Evolutionary conservation across 2,797 vertebrate species (phyloP), one percentile per base, ranked within the genome.

Genomic region (Urophycis tenuis): DNA sequence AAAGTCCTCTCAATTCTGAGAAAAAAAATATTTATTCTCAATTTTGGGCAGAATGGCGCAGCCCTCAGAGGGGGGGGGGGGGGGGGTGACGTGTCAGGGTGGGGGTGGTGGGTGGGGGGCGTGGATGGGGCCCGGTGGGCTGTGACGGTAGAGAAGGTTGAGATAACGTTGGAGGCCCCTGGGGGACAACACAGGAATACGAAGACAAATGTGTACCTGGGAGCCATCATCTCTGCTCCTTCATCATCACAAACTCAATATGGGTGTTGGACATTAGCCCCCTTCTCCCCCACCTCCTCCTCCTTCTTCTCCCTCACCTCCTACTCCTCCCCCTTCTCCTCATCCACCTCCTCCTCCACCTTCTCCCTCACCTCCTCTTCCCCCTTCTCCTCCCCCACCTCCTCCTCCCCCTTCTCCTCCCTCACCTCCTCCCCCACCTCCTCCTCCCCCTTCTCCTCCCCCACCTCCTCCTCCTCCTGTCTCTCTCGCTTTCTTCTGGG

Each of bases 201-300:
- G 88, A 87, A 88, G 90, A 92, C 88, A 84, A 88, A 90, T 88
- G 88, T 90, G 91, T 87, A 89, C 84, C 89, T 87, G 82, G 82
- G 64, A 83, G 84, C 82, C 25, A 83, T 84, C 88, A 89, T 89
- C 83, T 88, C 85, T 77, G 81, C 86, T 86, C 88, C 87, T 89
- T 92, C 86, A 92, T 92, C 90, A 89, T 87, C 87, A 75, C 85
- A 87, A 88, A 89, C 90, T 88, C 81, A 87, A 85, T 92, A 90
- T 86, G 79, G 79, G 77, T 77, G 79, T 86, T 41, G 78, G 85
- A 80, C 73, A 60, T 81, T 78, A 80, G 79, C 78, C 60, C 71
- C 34, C 34, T 35, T 8, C 34, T 35, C 34, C 34, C 8, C 34
- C 34, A 3, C 34, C 34, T 35, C 34, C 34, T 35, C 34, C 34